These are phyloP conservation scores for Protonibea diacanthus DNA, from an alignment of 2,797 vertebrate genomes.

Conservation along the genomic window DNA sequence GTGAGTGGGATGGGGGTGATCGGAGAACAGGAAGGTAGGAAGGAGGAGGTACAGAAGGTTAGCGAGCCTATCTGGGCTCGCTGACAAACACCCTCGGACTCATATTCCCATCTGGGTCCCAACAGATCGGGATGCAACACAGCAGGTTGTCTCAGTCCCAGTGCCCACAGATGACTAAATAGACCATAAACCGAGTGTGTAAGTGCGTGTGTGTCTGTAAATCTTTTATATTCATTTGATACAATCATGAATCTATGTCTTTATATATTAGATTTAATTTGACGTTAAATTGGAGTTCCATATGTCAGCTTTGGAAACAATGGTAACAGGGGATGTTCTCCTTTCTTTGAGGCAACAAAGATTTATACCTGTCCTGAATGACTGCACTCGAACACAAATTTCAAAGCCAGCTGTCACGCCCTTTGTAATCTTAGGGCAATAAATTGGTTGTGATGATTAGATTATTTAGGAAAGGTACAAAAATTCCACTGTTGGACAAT, in stretches of 20 bases:
- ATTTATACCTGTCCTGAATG: neutral
- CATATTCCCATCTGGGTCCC: conserved; percentile 70
- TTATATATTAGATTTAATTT: conserved; percentile 2
- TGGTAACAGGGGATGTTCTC: neutral
- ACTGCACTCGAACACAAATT: neutral
- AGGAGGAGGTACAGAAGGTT: conserved; percentile 60
- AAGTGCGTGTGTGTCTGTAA: conserved; percentile 23
- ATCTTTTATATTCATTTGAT: conserved; percentile 32
- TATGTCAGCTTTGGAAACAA: neutral
- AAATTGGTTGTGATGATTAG: neutral
- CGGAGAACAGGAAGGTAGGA: conserved; percentile 49
- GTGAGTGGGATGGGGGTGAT: conserved; percentile 46
- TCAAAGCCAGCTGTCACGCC: neutral
- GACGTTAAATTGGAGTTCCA: neutral
- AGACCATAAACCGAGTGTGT: conserved; percentile 29
- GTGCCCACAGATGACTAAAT: conserved; percentile 55
- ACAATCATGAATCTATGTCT: neutral
- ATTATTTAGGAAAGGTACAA: neutral
- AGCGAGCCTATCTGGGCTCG: conserved; percentile 66
- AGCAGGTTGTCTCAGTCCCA: conserved; percentile 52
- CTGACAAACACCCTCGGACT: conserved; percentile 63
- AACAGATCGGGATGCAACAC: conserved; percentile 59
- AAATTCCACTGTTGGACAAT: no score
- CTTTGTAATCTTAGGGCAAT: neutral
- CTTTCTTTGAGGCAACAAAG: neutral